phyloP scores from a whole-genome alignment of 2,888 invertebrate genomes.

The Eilema depressum region DNA sequence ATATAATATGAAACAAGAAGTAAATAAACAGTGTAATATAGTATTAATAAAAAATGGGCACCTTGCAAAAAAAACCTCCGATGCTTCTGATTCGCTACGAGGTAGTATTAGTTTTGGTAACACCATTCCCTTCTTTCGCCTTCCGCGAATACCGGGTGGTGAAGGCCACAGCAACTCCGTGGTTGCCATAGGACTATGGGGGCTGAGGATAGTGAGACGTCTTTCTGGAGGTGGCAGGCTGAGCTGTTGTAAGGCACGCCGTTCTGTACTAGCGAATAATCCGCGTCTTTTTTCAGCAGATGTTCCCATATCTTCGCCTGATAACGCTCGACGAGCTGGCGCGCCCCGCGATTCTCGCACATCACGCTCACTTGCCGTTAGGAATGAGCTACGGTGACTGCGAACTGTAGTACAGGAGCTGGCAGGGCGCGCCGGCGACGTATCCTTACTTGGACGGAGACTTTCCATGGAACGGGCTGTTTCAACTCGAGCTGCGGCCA shows the following conservation, averaged over 20 bases:
- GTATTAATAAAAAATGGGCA: constrained; percentile 65
- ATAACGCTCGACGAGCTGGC: constrained; percentile 88
- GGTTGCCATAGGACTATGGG: constrained; percentile 91
- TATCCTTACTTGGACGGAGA: constrained; percentile 87
- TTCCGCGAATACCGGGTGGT: constrained; percentile 87
- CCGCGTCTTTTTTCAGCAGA: constrained; percentile 90
- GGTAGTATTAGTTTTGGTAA: constrained; percentile 92
- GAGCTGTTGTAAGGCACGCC: constrained; percentile 89
- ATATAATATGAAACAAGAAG: not conserved
- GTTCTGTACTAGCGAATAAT: constrained; percentile 89
- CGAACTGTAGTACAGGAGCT: constrained; percentile 82
- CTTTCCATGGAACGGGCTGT: constrained; percentile 91
- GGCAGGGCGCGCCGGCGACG: constrained; percentile 85
- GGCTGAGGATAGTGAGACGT: constrained; percentile 92
- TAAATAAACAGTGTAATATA: constrained; percentile 7
- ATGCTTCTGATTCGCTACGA: constrained; percentile 91
- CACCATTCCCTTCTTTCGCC: constrained; percentile 91
- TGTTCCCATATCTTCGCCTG: constrained; percentile 88
- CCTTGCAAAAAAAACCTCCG: constrained; percentile 89
- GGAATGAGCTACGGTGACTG: constrained; percentile 87
- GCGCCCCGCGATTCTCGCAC: constrained; percentile 89
- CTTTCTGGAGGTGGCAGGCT: constrained; percentile 90
- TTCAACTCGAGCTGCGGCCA: constrained; percentile 86
- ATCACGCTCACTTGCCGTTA: constrained; percentile 90
- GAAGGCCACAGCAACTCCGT: constrained; percentile 89